Evolutionary conservation across 2,888 invertebrate species (phyloP), one percentile per base, ranked within the genome.

Genomic region (Metopia argyrocephala): DNA sequence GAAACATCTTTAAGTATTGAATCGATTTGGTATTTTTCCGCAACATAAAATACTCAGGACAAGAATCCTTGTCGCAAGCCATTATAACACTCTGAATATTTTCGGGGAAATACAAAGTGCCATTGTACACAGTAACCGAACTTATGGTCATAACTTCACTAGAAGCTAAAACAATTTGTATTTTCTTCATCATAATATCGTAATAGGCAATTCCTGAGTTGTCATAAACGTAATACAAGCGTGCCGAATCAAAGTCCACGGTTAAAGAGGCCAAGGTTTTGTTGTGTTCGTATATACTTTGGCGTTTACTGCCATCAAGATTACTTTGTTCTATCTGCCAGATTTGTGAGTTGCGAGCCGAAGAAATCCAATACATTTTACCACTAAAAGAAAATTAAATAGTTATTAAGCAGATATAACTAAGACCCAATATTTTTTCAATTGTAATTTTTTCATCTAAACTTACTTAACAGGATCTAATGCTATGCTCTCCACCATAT

Each of bases 161-260:
- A 31, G 90, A 87, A 15, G 83, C 81, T 27, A 89, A 75, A 0
- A 89, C 88, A 5, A 86, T 84, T 4, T 86, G 84, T 2, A 89
- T 85, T 28, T 86, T 87, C 56, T 90, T 90, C 2, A 86, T 88
- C 21, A 84, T 86, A 31, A 94, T 88, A 85, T 94, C 93, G 79
- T 93, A 91, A 88, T 92, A 94, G 85, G 94, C 93, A 61, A 92
- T 92, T 54, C 92, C 91, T 7, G 92, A 91, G 56, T 91, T 85
- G 45, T 87, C 87, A 21, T 93, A 93, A 2, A 94, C 92, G 94
- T 95, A 97, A 91, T 96, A 97, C 73, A 97, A 89, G 2, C 93
- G 92, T 80, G 92, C 90, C 1, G 90, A 89, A 25, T 91, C 91
- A 76, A 92, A 89, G 88, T 95, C 95, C 86, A 94, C 89, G 15